A percentile compares a stretch with the other conserved stretches of the same genome.
Conservation (phyloP, 2,797 vertebrate genomes). For the Hydrolagus colliei region DNA sequence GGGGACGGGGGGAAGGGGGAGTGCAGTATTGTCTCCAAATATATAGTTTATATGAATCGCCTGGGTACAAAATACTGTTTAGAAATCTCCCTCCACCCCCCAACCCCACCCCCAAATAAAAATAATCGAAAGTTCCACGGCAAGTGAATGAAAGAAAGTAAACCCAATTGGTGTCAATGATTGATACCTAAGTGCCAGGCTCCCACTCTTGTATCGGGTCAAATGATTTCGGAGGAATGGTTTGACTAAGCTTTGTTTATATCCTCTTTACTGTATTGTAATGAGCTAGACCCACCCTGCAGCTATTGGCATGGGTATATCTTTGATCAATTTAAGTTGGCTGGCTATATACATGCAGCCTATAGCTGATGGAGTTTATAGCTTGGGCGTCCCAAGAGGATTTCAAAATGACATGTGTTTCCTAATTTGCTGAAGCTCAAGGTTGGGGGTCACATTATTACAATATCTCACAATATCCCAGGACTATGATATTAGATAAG, state of each 20-base stretch:
- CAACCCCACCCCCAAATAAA: too few species aligned
- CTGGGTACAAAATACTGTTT: too few species aligned
- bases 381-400: neutral
- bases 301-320: constrained; percentile 25
- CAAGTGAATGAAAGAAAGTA: neutral
- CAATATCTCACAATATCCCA: constrained; percentile 22
- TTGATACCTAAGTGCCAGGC: neutral
- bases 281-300: constrained; percentile 22
- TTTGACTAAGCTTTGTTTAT: constrained; percentile 20
- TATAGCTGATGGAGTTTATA: constrained; percentile 21
- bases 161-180: constrained; percentile 14
- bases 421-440: constrained; percentile 26
- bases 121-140: too few species aligned
- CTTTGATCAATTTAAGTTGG: constrained; percentile 24
- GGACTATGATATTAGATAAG: constrained; percentile 26
- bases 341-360: constrained; percentile 1
- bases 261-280: constrained; percentile 14
- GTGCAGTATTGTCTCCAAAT: neutral
- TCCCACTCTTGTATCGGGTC: constrained; percentile 11
- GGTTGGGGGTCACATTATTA: constrained; percentile 20
- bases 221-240: constrained; percentile 4
- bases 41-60: too few species aligned
- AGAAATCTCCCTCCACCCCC: too few species aligned
- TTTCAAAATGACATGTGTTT: constrained; percentile 19
- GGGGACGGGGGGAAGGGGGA: too few species aligned